Conservation (phyloP, 2,113 vertebrate species). For the Zosterops pallidus region DNA sequence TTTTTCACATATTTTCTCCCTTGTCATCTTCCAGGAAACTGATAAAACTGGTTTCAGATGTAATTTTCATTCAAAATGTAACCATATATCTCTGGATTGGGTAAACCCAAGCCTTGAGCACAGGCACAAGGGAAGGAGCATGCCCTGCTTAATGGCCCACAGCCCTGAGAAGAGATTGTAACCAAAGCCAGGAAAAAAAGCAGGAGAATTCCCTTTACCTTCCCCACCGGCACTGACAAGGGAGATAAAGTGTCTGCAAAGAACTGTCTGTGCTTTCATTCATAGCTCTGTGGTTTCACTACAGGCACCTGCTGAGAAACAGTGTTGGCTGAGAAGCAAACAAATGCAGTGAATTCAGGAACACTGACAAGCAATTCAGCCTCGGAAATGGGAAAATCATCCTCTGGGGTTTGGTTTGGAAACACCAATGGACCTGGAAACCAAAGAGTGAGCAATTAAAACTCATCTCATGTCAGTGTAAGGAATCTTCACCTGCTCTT, state of each 20-base stretch:
- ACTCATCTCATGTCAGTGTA: background rate
- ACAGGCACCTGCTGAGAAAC: background rate
- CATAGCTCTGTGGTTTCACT: background rate
- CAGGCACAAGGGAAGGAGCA: background rate
- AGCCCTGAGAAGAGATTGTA: background rate
- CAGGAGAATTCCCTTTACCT: background rate
- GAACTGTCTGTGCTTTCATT: background rate
- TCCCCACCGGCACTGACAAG: accelerated
- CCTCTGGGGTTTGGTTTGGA: background rate
- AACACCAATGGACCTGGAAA: background rate
- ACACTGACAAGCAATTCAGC: background rate
- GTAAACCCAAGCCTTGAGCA: background rate
- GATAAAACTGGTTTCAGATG: constrained; percentile 59
- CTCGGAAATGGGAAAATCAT: background rate
- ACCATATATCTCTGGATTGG: background rate
- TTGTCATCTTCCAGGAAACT: constrained; percentile 48
- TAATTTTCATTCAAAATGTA: constrained; percentile 17
- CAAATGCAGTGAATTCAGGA: background rate
- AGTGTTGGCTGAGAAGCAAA: background rate
- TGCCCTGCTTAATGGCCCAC: background rate
- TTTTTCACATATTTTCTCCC: constrained; percentile 44
- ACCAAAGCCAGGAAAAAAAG: background rate
- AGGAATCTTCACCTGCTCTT: background rate
- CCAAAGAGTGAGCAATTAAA: background rate
- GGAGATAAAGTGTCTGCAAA: background rate